A percentile compares a stretch with the other conserved stretches of the same genome.
These are phyloP conservation scores for Macrocentrus cingulum DNA, from an alignment of 1,140 invertebrate species.

Conservation along the genomic window DNA sequence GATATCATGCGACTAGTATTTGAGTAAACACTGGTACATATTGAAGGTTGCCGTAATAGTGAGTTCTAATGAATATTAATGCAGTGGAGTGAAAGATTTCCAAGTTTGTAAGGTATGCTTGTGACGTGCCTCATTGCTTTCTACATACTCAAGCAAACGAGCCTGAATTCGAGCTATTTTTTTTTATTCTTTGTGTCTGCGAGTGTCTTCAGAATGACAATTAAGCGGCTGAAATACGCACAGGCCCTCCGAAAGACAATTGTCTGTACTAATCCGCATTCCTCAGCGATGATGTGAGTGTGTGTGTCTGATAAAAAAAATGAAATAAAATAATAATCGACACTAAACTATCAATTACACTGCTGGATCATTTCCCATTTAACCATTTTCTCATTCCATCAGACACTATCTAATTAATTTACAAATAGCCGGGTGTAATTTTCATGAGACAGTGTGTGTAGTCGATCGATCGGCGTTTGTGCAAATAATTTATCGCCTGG, in stretches of 20 bases:
- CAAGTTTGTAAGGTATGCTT: slow-evolving; percentile 18
- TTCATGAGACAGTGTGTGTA: background rate
- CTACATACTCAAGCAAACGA: slow-evolving; percentile 15
- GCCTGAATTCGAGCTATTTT: slow-evolving; percentile 18
- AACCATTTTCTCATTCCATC: too few relatives aligned
- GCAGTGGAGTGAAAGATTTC: slow-evolving; percentile 15
- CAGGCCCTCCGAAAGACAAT: background rate
- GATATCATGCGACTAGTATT: too few relatives aligned
- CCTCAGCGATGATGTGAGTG: too few relatives aligned
- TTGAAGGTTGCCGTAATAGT: background rate
- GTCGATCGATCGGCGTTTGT: background rate
- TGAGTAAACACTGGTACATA: too few relatives aligned
- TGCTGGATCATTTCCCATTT: too few relatives aligned
- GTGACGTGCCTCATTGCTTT: slow-evolving; percentile 16
- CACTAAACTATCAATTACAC: too few relatives aligned
- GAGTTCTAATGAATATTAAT: slow-evolving; percentile 17
- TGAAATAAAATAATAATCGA: too few relatives aligned
- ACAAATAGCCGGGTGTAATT: background rate
- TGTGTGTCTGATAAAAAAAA: too few relatives aligned
- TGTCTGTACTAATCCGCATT: too few relatives aligned
- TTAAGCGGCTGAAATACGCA: background rate
- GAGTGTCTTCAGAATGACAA: slow-evolving; percentile 14
- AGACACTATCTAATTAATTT: too few relatives aligned
- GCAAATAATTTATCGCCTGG: background rate
- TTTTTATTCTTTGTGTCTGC: background rate